Conservation (phyloP, 1,140 invertebrate species). For the Acyrthosiphon pisum region DNA sequence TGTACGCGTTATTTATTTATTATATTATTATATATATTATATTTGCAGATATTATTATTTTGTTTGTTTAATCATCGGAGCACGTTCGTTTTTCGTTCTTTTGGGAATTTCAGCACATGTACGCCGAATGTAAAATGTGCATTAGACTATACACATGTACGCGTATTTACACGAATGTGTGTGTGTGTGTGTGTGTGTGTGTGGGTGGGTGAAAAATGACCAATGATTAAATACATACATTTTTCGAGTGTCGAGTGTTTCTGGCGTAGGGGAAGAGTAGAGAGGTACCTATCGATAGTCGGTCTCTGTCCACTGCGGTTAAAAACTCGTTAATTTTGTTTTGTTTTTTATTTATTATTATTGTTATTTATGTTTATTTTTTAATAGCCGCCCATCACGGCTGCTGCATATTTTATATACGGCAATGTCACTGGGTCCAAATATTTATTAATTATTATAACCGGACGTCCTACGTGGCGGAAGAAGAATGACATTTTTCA, state of each 20-base stretch:
- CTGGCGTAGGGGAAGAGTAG: background rate
- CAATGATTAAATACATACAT: slow-evolving; percentile 2
- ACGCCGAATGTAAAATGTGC: background rate
- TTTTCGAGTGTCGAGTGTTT: slow-evolving; percentile 10
- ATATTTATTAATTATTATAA: slow-evolving; percentile 35
- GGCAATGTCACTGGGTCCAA: background rate
- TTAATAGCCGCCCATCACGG: background rate
- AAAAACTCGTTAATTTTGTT: background rate
- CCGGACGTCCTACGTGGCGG: slow-evolving; percentile 15
- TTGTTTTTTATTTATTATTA: background rate
- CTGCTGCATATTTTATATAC: background rate
- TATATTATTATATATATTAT: slow-evolving; percentile 14
- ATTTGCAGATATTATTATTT: background rate
- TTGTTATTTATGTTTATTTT: slow-evolving; percentile 33
- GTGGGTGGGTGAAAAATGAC: background rate
- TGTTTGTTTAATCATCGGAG: slow-evolving; percentile 35
- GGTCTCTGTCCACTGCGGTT: background rate
- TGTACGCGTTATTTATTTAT: background rate
- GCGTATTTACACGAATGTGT: background rate
- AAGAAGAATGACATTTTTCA: slow-evolving; percentile 34
- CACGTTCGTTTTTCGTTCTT: slow-evolving; percentile 55
- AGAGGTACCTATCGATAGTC: background rate
- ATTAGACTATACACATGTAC: background rate
- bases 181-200: background rate
- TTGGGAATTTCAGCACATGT: slow-evolving; percentile 45